These are phyloP conservation scores for Kryptolebias marmoratus DNA, from an alignment of 2,113 vertebrate genomes.

Conservation along the genomic window DNA sequence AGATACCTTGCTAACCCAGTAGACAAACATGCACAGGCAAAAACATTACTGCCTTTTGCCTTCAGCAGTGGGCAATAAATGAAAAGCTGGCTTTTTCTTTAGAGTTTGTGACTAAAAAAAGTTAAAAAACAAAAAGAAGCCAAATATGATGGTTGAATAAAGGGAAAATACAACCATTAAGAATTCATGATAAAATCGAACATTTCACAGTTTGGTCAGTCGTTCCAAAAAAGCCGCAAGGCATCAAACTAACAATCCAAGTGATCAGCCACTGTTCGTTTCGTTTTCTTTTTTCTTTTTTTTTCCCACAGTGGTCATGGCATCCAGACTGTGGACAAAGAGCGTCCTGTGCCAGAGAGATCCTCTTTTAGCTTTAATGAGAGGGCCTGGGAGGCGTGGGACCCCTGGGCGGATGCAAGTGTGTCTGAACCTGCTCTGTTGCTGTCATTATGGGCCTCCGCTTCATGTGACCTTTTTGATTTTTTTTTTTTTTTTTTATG, in stretches of 20 bases:
- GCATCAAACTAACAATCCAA: slow-evolving; percentile 58
- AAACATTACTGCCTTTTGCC: too few relatives aligned
- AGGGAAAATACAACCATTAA: slow-evolving; percentile 36
- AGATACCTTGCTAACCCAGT: too few relatives aligned
- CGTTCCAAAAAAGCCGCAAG: slow-evolving; percentile 51
- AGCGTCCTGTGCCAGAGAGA: slow-evolving; percentile 74
- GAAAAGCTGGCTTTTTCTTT: slow-evolving; percentile 8
- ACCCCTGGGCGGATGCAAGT: slow-evolving; percentile 64
- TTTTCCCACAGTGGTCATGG: slow-evolving; percentile 69
- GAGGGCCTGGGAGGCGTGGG: slow-evolving; percentile 76
- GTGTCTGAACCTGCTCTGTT: slow-evolving; percentile 62
- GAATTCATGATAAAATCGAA: slow-evolving; percentile 44
- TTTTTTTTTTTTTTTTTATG: slow-evolving; percentile 25
- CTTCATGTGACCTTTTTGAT: slow-evolving; percentile 41
- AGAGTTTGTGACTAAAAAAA: neutral
- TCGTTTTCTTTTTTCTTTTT: slow-evolving; percentile 48
- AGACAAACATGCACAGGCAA: too few relatives aligned
- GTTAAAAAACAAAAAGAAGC: neutral
- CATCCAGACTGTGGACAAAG: slow-evolving; percentile 76
- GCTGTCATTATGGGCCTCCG: slow-evolving; percentile 32
- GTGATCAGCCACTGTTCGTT: slow-evolving; percentile 62
- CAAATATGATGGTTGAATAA: slow-evolving; percentile 7
- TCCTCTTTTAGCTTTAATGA: slow-evolving; percentile 81
- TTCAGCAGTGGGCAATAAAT: too few relatives aligned
- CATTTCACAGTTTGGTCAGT: slow-evolving; percentile 45